These are phyloP conservation scores for Miichthys miiuy DNA, from an alignment of 2,797 vertebrate species.

Conservation along the genomic window DNA sequence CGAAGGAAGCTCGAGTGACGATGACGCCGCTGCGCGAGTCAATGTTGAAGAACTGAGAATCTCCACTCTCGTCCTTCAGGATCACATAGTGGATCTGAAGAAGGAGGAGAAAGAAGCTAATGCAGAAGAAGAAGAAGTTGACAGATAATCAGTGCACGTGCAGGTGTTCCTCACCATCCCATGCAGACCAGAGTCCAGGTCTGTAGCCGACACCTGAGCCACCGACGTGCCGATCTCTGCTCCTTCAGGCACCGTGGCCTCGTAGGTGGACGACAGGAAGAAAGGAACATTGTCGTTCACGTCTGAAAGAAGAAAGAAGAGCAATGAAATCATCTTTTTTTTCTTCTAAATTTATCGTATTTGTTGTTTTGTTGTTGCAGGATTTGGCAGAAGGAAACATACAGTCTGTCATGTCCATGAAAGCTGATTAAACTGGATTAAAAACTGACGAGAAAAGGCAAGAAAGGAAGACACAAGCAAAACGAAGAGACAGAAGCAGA, in stretches of 20 bases:
- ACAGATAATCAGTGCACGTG: rapidly evolving
- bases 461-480: slow-evolving; percentile 1
- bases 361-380: slow-evolving; percentile 19
- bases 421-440: slow-evolving; percentile 60
- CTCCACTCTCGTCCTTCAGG: slow-evolving; percentile 88
- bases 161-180: slow-evolving; percentile 84
- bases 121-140: neutral
- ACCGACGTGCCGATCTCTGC: slow-evolving; percentile 87
- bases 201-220: slow-evolving; percentile 88
- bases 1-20: slow-evolving; percentile 85
- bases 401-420: slow-evolving; percentile 29
- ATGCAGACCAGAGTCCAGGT: slow-evolving; percentile 90
- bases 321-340: neutral
- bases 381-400: slow-evolving; percentile 41
- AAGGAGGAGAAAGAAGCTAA: neutral
- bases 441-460: slow-evolving; percentile 34
- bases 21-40: slow-evolving; percentile 85
- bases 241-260: slow-evolving; percentile 90
- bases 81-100: slow-evolving; percentile 85
- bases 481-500: neutral
- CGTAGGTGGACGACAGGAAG: slow-evolving; percentile 91
- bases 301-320: slow-evolving; percentile 75
- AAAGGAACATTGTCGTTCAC: slow-evolving; percentile 95
- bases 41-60: slow-evolving; percentile 90
- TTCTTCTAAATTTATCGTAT: slow-evolving; percentile 14